Conservation (phyloP, 2,113 vertebrate genomes). For the Rhinogobius similis region DNA sequence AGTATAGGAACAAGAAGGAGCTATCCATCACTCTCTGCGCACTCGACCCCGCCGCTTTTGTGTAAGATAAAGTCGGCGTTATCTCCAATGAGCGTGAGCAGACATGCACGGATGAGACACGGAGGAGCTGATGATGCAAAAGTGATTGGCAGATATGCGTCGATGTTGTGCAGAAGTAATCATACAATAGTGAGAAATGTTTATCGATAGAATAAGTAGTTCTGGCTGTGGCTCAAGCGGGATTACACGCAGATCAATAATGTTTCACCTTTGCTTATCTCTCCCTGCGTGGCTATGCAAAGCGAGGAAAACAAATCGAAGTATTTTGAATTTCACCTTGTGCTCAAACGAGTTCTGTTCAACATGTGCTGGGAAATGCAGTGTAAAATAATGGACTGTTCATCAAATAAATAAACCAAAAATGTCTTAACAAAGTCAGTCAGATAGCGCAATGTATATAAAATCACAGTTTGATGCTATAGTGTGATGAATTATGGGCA, state of each 20-base stretch:
- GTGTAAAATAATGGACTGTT: background rate
- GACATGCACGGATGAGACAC: conserved; percentile 36
- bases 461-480: no score
- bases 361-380: background rate
- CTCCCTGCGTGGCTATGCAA: background rate
- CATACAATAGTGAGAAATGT: background rate
- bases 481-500: no score
- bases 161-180: background rate
- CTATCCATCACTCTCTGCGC: conserved; percentile 69
- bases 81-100: conserved; percentile 59
- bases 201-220: background rate
- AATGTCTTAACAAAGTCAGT: background rate
- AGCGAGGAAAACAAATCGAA: background rate
- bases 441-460: background rate
- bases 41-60: conserved; percentile 43
- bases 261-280: conserved; percentile 1
- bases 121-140: conserved; percentile 2
- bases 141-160: conserved; percentile 22
- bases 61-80: conserved; percentile 58
- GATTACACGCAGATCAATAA: conserved; percentile 4
- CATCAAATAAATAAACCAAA: background rate
- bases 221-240: background rate
- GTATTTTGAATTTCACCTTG: background rate
- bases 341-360: background rate
- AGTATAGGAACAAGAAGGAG: conserved; percentile 42